Percentiles rank a stretch among this genome's conserved stretches.
Evolutionary conservation across 2,797 vertebrate species (phyloP).

Genomic region (Diplodus puntazzo): DNA sequence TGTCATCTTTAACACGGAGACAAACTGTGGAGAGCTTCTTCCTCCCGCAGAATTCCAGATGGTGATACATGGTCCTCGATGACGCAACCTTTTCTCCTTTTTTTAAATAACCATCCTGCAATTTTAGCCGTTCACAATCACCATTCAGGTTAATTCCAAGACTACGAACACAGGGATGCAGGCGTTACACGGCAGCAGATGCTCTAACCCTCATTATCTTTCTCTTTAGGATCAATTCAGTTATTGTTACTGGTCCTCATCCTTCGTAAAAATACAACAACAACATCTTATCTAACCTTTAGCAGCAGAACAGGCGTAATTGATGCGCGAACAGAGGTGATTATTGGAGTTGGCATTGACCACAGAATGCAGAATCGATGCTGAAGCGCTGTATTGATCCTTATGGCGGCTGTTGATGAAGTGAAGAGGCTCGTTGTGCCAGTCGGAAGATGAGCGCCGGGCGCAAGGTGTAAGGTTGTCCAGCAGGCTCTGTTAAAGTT

Average conservation of each 20-base stretch:
- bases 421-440: slow-evolving; percentile 58
- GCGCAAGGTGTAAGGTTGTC: slow-evolving; percentile 31
- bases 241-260: slow-evolving; percentile 24
- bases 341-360: slow-evolving; percentile 75
- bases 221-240: slow-evolving; percentile 10
- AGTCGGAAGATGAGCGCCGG: slow-evolving; percentile 38
- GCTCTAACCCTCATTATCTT: slow-evolving; percentile 15
- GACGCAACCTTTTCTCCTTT: slow-evolving; percentile 7
- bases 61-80: slow-evolving; percentile 11
- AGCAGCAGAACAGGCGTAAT: slow-evolving; percentile 50
- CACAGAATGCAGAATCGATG: slow-evolving; percentile 68
- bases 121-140: background rate
- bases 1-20: slow-evolving; percentile 22
- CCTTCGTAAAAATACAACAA: slow-evolving; percentile 13
- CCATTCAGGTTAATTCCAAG: slow-evolving; percentile 8
- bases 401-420: slow-evolving; percentile 70
- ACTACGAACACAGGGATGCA: background rate
- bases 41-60: slow-evolving; percentile 20
- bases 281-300: slow-evolving; percentile 58
- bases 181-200: background rate
- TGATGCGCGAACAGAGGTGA: slow-evolving; percentile 68
- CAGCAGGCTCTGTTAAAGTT: slow-evolving; percentile 26
- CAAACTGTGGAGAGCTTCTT: slow-evolving; percentile 17
- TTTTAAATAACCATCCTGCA: slow-evolving; percentile 1
- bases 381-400: slow-evolving; percentile 76